Evolutionary conservation across 2,113 vertebrate genomes (phyloP).

Genomic region (Cyprinodon variegatus): DNA sequence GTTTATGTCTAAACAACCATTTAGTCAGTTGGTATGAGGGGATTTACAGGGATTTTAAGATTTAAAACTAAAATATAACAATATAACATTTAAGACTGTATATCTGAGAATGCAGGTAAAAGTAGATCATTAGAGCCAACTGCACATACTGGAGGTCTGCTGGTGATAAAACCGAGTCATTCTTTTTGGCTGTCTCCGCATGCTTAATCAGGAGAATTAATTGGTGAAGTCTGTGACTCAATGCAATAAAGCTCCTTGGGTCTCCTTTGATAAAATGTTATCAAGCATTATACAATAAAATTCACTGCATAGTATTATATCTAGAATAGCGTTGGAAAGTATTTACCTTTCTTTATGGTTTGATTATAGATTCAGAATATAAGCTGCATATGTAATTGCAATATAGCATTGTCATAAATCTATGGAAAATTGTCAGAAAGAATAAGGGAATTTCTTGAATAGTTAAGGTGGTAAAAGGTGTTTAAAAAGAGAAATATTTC

Average conservation of each 20-base stretch:
- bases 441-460: neutral
- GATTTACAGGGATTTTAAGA: constrained; percentile 10
- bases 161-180: neutral
- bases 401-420: neutral
- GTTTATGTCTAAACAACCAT: constrained; percentile 26
- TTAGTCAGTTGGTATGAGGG: constrained; percentile 5
- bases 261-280: neutral
- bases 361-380: neutral
- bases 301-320: neutral
- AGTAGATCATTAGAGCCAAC: neutral
- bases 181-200: no score
- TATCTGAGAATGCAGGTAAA: neutral
- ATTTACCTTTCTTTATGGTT: neutral
- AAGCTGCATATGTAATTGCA: neutral
- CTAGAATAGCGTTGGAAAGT: neutral
- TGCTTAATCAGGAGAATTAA: no score
- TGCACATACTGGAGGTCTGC: neutral
- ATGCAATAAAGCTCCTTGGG: neutral
- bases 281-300: neutral
- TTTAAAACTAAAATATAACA: neutral
- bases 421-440: constrained; percentile 1
- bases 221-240: neutral
- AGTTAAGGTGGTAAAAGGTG: neutral
- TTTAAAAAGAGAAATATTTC: neutral
- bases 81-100: neutral